Conservation (phyloP, 2,888 invertebrate genomes). For the Anticlea derivata region DNA sequence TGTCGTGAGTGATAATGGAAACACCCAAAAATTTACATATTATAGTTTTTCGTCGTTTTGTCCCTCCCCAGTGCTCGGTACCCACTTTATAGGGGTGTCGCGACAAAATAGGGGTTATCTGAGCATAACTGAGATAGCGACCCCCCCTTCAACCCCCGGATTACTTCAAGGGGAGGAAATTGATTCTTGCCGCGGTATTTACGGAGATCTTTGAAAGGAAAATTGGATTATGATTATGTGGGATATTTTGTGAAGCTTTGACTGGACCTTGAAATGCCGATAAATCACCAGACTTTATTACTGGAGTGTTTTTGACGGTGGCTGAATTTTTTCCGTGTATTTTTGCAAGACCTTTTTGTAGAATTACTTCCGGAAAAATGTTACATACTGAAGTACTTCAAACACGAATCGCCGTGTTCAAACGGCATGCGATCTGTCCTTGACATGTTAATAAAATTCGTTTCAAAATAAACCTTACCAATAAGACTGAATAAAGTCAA, state of each 20-base stretch:
- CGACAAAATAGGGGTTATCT: conserved; percentile 56
- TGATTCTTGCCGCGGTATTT: conserved; percentile 54
- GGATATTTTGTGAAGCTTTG: conserved; percentile 11
- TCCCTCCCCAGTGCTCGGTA: conserved; percentile 41
- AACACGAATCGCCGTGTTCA: too few relatives aligned
- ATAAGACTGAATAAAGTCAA: too few relatives aligned
- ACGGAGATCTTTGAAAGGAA: conserved; percentile 32
- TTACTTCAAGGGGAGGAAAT: conserved; percentile 45
- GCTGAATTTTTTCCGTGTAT: neutral
- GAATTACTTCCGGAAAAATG: too few relatives aligned
- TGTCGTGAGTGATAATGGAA: conserved; percentile 33
- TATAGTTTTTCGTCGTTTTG: conserved; percentile 58
- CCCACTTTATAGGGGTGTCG: conserved; percentile 49
- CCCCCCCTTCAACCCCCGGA: conserved; percentile 19
- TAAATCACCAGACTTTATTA: conserved; percentile 14
- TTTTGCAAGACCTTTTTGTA: neutral
- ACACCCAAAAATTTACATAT: conserved; percentile 53
- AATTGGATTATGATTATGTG: conserved; percentile 35
- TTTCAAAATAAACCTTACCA: too few relatives aligned
- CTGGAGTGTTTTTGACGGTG: conserved; percentile 7
- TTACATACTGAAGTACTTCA: too few relatives aligned
- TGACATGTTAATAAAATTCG: too few relatives aligned
- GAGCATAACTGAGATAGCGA: conserved; percentile 35
- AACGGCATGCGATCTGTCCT: too few relatives aligned
- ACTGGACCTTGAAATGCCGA: conserved; percentile 12